A percentile compares a stretch with the other conserved stretches of the same genome.
These are phyloP conservation scores for Leucophora obtusa DNA, from an alignment of 2,888 invertebrate genomes.

Conservation along the genomic window DNA sequence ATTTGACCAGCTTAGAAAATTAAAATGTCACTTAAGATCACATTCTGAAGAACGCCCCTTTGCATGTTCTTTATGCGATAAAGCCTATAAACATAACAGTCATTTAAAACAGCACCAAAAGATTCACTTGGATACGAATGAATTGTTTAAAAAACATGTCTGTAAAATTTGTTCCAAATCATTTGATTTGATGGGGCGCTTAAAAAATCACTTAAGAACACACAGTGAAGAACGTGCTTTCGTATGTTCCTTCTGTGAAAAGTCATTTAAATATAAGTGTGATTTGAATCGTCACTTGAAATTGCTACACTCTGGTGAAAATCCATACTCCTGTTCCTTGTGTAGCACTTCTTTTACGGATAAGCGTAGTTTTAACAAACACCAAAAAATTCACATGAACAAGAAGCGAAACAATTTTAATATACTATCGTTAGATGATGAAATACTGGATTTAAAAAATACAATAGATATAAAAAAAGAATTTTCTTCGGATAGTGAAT, in stretches of 20 bases:
- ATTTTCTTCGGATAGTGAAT: no score
- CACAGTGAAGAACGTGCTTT: background rate
- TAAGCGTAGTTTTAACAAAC: no score
- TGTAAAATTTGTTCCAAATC: background rate
- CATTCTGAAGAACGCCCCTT: background rate
- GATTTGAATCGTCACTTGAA: background rate
- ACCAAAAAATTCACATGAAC: no score
- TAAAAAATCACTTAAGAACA: background rate
- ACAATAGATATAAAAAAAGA: no score
- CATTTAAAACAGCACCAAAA: background rate
- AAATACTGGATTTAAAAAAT: no score
- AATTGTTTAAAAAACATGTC: background rate
- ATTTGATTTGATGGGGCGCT: background rate
- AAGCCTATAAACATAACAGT: background rate
- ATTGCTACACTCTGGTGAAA: background rate
- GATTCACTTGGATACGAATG: background rate
- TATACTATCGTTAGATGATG: no score
- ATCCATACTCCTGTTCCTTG: background rate
- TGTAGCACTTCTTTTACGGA: background rate
- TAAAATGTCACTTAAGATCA: background rate
- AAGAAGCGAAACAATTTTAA: no score
- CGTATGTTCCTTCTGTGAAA: background rate
- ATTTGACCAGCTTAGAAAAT: background rate
- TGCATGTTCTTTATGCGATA: background rate
- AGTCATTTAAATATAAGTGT: background rate